Evolutionary conservation across 2,113 vertebrate species (phyloP), one percentile per base, ranked within the genome.

Genomic region (Loxodonta africana): DNA sequence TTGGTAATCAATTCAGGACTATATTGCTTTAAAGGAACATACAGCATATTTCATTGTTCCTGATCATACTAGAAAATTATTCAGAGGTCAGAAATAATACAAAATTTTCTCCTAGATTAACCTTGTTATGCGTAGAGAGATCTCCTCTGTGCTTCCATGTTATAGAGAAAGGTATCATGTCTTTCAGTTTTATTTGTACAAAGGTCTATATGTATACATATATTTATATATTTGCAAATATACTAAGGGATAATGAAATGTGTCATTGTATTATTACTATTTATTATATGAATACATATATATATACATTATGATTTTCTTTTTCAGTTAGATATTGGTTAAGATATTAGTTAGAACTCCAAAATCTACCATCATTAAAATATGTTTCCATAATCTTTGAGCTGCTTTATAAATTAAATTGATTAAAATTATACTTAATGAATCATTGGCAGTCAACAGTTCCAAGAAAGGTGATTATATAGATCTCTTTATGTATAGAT

Each of bases 21-120:
- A 57, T 78, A 95, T 86, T 96, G 94, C 74, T 96, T 98, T 97
- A 78, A 95, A 95, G 14, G 1, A 71, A 96, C 95, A 97, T 97
- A 51, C 18, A 90, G 51, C 82, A 76, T 93, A 97, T 98, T 95
- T 96, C 67, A 77, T 94, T 4, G 0, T 77, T 88, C 69, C 44
- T 60, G 77, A 95, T 97, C 83, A 44, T 86, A 87, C 30, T 76
- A 89, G n/a, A 81, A 97, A 84, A 91, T 88, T 82, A 51, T 37
- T 73, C 78, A 96, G 88, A 95, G 90, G 84, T 96, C 89, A 95
- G 88, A 97, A 67, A 69, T 78, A 73, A 41, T 5, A 51, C 23
- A 60, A 96, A 73, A 63, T 0, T n/a, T 84, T 84, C 18, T 11
- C 83, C 0, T 91, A 33, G 21, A 65, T 89, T 69, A 93, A 88